Evolutionary conservation across 2,888 invertebrate species (phyloP).

Genomic region (Spisula solida): DNA sequence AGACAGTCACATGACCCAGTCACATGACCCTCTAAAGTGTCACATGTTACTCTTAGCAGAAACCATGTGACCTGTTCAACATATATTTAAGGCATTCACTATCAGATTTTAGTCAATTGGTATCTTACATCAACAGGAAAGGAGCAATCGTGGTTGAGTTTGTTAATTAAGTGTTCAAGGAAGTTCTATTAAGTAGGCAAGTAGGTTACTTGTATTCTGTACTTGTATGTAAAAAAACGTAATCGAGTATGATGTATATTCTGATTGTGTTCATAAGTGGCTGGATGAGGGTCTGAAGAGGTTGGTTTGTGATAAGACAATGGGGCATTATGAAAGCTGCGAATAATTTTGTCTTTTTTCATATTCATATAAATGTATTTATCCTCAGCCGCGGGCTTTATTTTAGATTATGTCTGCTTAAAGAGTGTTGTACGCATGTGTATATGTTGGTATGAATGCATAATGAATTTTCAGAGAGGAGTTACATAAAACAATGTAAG

Average conservation of each 20-base stretch:
- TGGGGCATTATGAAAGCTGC: not conserved
- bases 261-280: conserved; percentile 18
- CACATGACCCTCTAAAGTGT: not conserved
- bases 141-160: not conserved
- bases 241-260: not conserved
- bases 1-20: not conserved
- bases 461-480: not conserved
- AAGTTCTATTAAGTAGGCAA: conserved; percentile 6
- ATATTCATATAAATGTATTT: not conserved
- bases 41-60: not conserved
- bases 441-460: not conserved
- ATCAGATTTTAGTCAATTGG: not conserved
- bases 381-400: not conserved
- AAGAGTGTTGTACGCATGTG: not conserved
- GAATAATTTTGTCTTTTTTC: not conserved
- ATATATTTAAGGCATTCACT: conserved; percentile 27
- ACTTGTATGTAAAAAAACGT: not conserved
- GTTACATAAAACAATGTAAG: conserved; percentile 6
- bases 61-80: conserved; percentile 9
- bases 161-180: conserved; percentile 1
- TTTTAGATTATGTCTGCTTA: not conserved
- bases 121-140: conserved; percentile 22
- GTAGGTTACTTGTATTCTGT: not conserved
- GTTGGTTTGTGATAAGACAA: not conserved
- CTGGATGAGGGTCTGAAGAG: not conserved